phyloP scores from a whole-genome alignment of 2,113 vertebrate species.

The Nestor notabilis region DNA sequence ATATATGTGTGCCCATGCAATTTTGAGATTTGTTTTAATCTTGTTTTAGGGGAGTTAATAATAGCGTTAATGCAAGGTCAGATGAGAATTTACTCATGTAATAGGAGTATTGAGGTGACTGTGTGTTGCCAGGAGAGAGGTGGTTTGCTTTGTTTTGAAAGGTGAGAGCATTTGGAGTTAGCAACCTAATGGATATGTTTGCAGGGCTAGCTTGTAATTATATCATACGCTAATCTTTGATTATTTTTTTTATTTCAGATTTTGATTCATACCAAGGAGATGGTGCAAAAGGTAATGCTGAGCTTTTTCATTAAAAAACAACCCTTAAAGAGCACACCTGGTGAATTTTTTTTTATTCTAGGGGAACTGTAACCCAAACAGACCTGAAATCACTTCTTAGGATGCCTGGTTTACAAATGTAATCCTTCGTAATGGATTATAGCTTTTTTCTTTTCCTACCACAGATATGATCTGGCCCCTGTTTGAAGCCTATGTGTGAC shows the following conservation, averaged over 20 bases:
- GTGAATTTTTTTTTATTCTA: constrained; percentile 68
- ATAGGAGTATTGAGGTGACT: constrained; percentile 51
- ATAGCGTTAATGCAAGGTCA: constrained; percentile 62
- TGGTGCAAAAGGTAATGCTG: constrained; percentile 95
- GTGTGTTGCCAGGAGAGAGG: constrained; percentile 62
- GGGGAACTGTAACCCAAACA: constrained; percentile 74
- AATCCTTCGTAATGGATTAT: constrained; percentile 79
- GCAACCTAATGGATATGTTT: constrained; percentile 59
- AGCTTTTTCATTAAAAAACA: constrained; percentile 69
- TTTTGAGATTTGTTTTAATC: constrained; percentile 73
- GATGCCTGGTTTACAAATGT: constrained; percentile 76
- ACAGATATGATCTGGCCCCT: constrained; percentile 77
- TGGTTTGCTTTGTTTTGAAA: constrained; percentile 62
- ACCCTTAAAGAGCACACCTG: constrained; percentile 68
- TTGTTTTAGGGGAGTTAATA: constrained; percentile 70
- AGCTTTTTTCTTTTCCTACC: constrained; percentile 75
- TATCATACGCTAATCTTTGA: constrained; percentile 63
- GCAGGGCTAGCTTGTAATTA: constrained; percentile 62
- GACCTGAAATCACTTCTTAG: constrained; percentile 74
- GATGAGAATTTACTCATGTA: constrained; percentile 49
- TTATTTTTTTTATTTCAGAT: constrained; percentile 82
- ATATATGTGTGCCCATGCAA: constrained; percentile 12
- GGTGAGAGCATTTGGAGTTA: constrained; percentile 49
- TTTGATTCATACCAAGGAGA: constrained; percentile 97
- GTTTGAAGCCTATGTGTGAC: constrained; percentile 77